Base-by-base conservation (phyloP, 2,113 vertebrate genomes). In the Morone chrysops region DNA sequence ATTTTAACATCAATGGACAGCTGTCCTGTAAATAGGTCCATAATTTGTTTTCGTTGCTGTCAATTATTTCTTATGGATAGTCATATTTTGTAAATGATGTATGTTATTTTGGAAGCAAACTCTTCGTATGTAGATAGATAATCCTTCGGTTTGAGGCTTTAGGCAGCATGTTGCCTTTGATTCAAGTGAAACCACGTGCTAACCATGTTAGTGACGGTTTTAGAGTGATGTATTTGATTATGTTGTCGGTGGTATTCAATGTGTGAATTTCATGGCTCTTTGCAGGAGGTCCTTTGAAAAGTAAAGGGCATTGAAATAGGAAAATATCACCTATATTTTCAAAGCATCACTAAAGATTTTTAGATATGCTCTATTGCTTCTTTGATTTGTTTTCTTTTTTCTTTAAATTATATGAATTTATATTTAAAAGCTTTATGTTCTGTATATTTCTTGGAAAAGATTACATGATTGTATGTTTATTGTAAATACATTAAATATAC, bases 401-500 rank as follows among this genome's bases (percentile, higher is more conserved):
- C 45, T 80, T 90, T 81, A 68, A 82, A 75, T 81, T 41, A 83
- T 80, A 87, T 90, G 73, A 81, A 86, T 92, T 94, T 93, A 77
- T 90, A 91, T 93, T 92, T 69, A 85, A 91, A 91, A 89, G 84
- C 83, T 93, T 93, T 93, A 80, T 66, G 89, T 93, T 90, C 79
- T 93, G 90, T 94, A 92, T 85, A 89, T 92, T 89, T 90, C 78
- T 92, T 91, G 88, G 75, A 90, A 84, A 91, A 79, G 86, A 93
- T 90, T 87, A 92, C 83, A 94, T 94, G 94, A 94, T 93, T 95
- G 93, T 94, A 94, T 94, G 92, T 92, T 93, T 92, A 91, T 92
- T 95, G 92, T 95, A 93, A 92, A 95, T 93, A 93, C 89, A 94
- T 94, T 93, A 94, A 94, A 95, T 93, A 94, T 93, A 91, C 88